Percentiles rank a stretch among this genome's conserved stretches.
phyloP scores from a whole-genome alignment of 2,113 vertebrate species.

The Pipra filicauda region DNA sequence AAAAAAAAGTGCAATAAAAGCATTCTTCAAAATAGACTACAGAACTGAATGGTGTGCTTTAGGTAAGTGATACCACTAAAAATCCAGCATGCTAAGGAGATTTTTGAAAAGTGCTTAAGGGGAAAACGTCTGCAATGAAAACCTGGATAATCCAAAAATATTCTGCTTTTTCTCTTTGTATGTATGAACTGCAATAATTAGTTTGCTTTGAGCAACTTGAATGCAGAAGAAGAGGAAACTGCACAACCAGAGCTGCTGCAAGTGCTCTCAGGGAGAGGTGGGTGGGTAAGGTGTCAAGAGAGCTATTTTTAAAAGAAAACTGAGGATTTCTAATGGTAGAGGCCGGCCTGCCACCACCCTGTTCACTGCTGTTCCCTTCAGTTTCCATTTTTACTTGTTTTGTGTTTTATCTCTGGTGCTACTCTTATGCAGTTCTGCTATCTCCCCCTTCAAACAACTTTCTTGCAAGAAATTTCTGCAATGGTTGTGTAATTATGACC shows the following conservation, averaged over 20 bases:
- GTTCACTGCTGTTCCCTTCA: neutral
- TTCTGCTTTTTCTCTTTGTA: constrained; percentile 22
- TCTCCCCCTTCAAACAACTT: neutral
- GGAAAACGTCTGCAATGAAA: constrained; percentile 40
- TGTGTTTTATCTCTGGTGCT: neutral
- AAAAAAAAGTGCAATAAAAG: neutral
- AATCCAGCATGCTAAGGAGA: constrained; percentile 34
- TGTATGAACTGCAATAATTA: constrained; percentile 24
- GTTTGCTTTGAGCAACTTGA: constrained; percentile 24
- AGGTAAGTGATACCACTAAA: constrained; percentile 50
- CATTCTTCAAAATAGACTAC: constrained; percentile 1
- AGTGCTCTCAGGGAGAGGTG: neutral
- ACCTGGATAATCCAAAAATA: constrained; percentile 47
- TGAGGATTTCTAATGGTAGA: neutral
- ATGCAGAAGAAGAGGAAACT: neutral
- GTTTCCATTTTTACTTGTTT: neutral
- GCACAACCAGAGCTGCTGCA: neutral
- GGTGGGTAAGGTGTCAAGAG: neutral
- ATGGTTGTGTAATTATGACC: neutral
- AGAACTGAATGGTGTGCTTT: constrained; percentile 39
- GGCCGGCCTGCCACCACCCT: neutral
- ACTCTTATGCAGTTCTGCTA: neutral
- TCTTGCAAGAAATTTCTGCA: neutral
- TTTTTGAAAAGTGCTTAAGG: constrained; percentile 40
- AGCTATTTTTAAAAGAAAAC: neutral